phyloP scores from a whole-genome alignment of 2,888 invertebrate genomes.

The Hoplodrina blanda region DNA sequence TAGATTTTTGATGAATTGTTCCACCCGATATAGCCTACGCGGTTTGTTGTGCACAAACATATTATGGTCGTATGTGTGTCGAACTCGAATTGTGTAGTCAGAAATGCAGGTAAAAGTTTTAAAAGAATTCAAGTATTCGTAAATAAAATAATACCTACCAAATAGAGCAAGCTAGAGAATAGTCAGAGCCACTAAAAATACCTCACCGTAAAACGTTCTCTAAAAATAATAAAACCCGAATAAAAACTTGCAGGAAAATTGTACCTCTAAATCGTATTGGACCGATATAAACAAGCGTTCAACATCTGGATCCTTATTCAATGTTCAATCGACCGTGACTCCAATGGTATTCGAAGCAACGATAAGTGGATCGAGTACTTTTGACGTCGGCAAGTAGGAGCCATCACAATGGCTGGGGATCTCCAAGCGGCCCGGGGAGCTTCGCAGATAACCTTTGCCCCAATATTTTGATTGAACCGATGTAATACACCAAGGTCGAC shows the following conservation, averaged over 20 bases:
- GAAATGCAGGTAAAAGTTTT: background rate
- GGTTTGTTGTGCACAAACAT: constrained; percentile 40
- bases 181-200: background rate
- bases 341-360: constrained; percentile 77
- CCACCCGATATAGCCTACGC: constrained; percentile 54
- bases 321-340: constrained; percentile 83
- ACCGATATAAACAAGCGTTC: constrained; percentile 67
- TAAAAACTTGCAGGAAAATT: constrained; percentile 35
- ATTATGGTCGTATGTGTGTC: constrained; percentile 15
- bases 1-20: constrained; percentile 84
- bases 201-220: constrained; percentile 9
- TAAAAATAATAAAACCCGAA: constrained; percentile 40
- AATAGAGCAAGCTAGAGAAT: background rate
- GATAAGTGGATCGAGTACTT: constrained; percentile 79
- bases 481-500: constrained; percentile 82
- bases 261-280: constrained; percentile 50
- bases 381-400: constrained; percentile 74
- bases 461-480: constrained; percentile 86
- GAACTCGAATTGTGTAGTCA: constrained; percentile 6
- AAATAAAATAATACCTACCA: background rate
- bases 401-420: constrained; percentile 72
- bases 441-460: constrained; percentile 83
- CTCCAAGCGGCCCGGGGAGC: constrained; percentile 62
- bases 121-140: background rate
- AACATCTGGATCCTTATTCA: constrained; percentile 76